These are phyloP conservation scores for Branchellion lobata DNA, from an alignment of 2,888 invertebrate genomes.

Conservation along the genomic window DNA sequence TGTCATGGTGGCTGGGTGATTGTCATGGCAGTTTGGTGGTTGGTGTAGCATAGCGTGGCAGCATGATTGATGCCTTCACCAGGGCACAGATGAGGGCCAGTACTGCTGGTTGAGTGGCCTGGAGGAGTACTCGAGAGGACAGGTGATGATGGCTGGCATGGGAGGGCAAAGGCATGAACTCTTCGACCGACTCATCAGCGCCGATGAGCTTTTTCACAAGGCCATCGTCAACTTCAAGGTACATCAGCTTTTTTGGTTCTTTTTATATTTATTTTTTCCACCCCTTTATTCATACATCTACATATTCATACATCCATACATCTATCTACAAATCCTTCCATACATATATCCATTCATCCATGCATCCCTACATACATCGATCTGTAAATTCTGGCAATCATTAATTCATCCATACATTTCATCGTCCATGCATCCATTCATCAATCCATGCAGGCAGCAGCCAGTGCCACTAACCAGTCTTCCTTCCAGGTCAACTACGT, in stretches of 20 bases:
- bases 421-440: no score
- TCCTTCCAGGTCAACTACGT: conserved; percentile 78
- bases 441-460: conserved; percentile 62
- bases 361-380: no score
- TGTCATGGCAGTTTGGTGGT: no score
- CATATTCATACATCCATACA: no score
- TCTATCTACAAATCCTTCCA: no score
- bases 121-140: conserved; percentile 64
- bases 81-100: conserved; percentile 74
- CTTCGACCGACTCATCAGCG: conserved; percentile 53
- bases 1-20: no score
- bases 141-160: conserved; percentile 56
- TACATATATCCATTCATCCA: no score
- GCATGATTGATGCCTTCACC: no score
- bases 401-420: no score
- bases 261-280: neutral
- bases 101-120: conserved; percentile 84
- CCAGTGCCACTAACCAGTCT: neutral
- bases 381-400: no score
- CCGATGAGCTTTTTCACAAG: conserved; percentile 48
- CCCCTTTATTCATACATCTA: no score
- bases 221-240: conserved; percentile 49
- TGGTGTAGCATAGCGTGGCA: no score
- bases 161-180: conserved; percentile 48
- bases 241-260: neutral